Evolutionary conservation across 2,113 vertebrate species (phyloP).

Genomic region (Amblyornis subalaris): DNA sequence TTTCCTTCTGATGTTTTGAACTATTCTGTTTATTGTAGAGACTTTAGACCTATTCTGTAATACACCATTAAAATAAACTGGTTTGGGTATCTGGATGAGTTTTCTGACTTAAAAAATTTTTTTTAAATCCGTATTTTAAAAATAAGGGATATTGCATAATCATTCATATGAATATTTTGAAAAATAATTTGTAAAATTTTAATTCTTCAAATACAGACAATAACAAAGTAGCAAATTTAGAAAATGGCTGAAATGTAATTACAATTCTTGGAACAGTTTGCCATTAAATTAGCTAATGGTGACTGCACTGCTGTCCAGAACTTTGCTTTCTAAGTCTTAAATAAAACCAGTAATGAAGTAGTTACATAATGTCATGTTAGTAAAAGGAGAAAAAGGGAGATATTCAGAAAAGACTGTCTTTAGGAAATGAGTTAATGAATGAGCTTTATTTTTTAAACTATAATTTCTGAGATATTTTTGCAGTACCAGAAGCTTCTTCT

Average conservation of each 20-base stretch:
- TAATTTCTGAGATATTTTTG: neutral
- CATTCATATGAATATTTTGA: neutral
- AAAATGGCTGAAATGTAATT: neutral
- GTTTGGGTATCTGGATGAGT: neutral
- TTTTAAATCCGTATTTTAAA: neutral
- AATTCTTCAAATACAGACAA: neutral
- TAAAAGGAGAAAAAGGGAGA: neutral
- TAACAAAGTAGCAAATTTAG: neutral
- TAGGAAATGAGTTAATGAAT: neutral
- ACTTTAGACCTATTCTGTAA: neutral
- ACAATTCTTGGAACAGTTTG: neutral
- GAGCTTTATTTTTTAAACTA: neutral
- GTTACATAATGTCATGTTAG: neutral
- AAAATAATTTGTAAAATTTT: neutral
- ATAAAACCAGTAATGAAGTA: neutral
- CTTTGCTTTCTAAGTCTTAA: neutral
- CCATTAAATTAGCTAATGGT: neutral
- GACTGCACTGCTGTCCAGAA: neutral
- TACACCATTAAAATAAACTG: neutral
- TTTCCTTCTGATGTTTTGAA: neutral
- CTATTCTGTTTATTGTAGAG: neutral
- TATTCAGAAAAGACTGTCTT: neutral
- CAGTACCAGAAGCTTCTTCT: neutral
- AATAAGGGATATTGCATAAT: neutral
- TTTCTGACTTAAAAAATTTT: neutral